Evolutionary conservation across 2,888 invertebrate species (phyloP), one percentile per base, ranked within the genome.

Genomic region (Pardosa pseudoannulata): DNA sequence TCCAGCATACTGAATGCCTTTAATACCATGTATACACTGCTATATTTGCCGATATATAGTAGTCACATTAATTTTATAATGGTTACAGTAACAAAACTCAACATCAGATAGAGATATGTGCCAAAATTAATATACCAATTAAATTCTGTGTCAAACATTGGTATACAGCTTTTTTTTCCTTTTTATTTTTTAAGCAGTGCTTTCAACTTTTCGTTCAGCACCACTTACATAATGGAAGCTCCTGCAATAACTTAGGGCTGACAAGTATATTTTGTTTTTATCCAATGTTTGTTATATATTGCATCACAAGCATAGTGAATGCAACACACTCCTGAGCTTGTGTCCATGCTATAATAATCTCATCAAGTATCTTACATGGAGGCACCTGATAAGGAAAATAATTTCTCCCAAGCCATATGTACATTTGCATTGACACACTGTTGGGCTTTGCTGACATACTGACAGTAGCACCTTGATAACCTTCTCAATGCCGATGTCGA

Each of bases 381-480:
- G 85, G 79, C 73, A 78, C 83, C 74, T 79, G 74, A 85, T 85
- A 79, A 79, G 85, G 85, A 85, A 85, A 85, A 85, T 79, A 85
- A 85, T 72, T 79, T 85, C 72, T 85, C 74, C 82, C 46, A 67
- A 79, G 62, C 68, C 79, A 36, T 79, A 85, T 85, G 31, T 85
- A 79, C 85, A 85, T 73, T 62, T 85, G 83, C 83, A 65, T 79
- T 50, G 56, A 62, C 74, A 70, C 41, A 79, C 85, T 85, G 85
- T 74, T 85, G 85, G 85, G 62, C 72, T 76, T 62, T 76, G 82
- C 78, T 83, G 76, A 76, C 70, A 72, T 50, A 39, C 75, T 28
- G 56, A 56, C 50, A 68, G 56, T 85, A 85, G 85, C 85, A 79
- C 79, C 79, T 83, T 39, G 75, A 87, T 98, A 92, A 29, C 32